Evolutionary conservation across 2,797 vertebrate species (phyloP).

Genomic region (Microctenopoma stevenorrisi): DNA sequence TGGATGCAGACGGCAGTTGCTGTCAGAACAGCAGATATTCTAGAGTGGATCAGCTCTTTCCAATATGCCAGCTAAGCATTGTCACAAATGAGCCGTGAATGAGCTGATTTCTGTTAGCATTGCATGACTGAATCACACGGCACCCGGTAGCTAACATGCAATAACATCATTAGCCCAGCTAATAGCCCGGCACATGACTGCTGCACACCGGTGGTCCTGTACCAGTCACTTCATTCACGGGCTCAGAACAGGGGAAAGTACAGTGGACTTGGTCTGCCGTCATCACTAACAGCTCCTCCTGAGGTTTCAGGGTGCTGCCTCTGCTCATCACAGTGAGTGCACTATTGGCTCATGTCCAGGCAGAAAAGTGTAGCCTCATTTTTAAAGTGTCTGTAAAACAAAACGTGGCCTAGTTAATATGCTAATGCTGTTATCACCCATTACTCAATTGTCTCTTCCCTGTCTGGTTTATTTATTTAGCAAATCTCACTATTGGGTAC

Average conservation of each 20-base stretch:
- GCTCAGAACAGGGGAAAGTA: background rate
- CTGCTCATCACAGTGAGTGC: slow-evolving; percentile 76
- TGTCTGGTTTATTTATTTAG: slow-evolving; percentile 46
- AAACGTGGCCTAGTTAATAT: slow-evolving; percentile 75
- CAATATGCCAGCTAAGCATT: slow-evolving; percentile 43
- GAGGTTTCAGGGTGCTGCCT: slow-evolving; percentile 50
- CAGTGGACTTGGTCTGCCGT: background rate
- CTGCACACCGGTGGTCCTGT: slow-evolving; percentile 37
- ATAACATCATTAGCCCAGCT: slow-evolving; percentile 56
- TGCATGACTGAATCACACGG: slow-evolving; percentile 54
- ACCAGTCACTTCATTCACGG: slow-evolving; percentile 39
- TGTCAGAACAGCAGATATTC: slow-evolving; percentile 1
- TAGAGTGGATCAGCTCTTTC: slow-evolving; percentile 35
- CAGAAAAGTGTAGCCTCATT: slow-evolving; percentile 29
- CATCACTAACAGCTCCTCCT: slow-evolving; percentile 41
- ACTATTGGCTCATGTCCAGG: slow-evolving; percentile 70
- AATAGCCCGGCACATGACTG: slow-evolving; percentile 59
- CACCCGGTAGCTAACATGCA: slow-evolving; percentile 47
- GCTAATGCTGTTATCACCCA: slow-evolving; percentile 66
- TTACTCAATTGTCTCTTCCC: slow-evolving; percentile 17
- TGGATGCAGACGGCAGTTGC: background rate
- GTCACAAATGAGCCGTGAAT: slow-evolving; percentile 50
- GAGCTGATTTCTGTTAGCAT: slow-evolving; percentile 46
- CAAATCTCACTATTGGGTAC: slow-evolving; percentile 41
- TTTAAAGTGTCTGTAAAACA: slow-evolving; percentile 53